Base-by-base conservation (phyloP, 2,797 vertebrate species). In the Rhynchotus rufescens region DNA sequence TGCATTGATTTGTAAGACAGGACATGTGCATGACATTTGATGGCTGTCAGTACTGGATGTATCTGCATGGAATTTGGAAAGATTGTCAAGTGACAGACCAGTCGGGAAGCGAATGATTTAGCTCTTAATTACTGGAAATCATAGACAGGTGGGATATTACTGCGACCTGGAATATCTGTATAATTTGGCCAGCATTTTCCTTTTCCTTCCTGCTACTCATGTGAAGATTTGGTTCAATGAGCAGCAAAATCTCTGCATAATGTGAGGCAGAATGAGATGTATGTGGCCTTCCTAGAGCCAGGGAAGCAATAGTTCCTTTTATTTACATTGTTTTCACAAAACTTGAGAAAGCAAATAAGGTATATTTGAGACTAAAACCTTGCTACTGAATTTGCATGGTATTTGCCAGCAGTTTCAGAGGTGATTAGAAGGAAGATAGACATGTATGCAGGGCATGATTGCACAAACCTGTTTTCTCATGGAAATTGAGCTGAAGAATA, bases 41-140 rank as follows among this genome's bases (percentile, higher is more conserved):
- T 91, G 72, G 84, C 83, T 93, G 36, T 86, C 83, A 84, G 8
- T 86, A 40, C 80, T 83, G 62, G 56, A 52, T 76, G 73, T 72
- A 61, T 81, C 45, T 87, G 38, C 4, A 12, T 67, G 68, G 65
- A 90, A 72, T 86, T 83, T 49, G 44, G 65, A 72, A 62, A 10
- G 72, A 26, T 88, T 85, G 75, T 89, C 79, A 90, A 96, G 84
- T 68, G 66, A 59, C 89, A 80, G 26, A 30, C 36, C 36, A 84
- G 73, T 90, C 89, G 89, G 84, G 74, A 95, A 90, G 90, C 78
- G 90, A 94, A 85, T 83, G 16, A 71, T 89, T 86, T 84, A 84
- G 67, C 56, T 90, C 6, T 9, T 77, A 62, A 71, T 92, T 87
- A 73, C 87, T 94, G 80, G 76, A 91, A 92, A 90, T 62, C 42